Conservation (phyloP, 2,113 vertebrate genomes). For the Tyrannus savana region DNA sequence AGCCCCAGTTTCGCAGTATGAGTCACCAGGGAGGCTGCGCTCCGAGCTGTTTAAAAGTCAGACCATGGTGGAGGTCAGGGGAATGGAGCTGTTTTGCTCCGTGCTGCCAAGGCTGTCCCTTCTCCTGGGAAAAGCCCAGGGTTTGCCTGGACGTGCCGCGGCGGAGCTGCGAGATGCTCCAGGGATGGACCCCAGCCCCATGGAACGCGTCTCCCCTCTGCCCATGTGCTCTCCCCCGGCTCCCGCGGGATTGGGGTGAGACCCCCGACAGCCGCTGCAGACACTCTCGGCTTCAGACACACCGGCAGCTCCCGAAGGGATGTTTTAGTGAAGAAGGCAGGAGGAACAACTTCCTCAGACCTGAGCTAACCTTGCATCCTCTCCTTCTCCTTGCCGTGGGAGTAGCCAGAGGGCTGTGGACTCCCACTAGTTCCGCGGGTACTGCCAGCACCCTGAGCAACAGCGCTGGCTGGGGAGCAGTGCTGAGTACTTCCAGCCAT, state of each 20-base stretch:
- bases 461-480: not conserved
- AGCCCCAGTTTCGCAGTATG: not conserved
- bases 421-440: rapidly evolving
- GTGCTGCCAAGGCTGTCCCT: not conserved
- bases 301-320: not conserved
- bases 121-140: not conserved
- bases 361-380: not conserved
- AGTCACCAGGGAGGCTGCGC: not conserved
- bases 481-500: not conserved
- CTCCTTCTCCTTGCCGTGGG: not conserved
- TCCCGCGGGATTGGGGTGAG: not conserved
- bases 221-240: rapidly evolving
- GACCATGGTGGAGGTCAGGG: not conserved
- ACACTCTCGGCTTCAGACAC: not conserved
- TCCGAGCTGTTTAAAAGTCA: constrained; percentile 16
- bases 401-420: not conserved
- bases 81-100: not conserved
- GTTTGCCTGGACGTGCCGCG: rapidly evolving
- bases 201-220: rapidly evolving
- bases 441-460: not conserved
- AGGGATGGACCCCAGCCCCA: not conserved
- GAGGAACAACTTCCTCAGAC: not conserved
- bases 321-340: not conserved
- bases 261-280: not conserved
- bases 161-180: not conserved